Conservation (phyloP, 2,113 vertebrate species). For the Emberiza fucata region DNA sequence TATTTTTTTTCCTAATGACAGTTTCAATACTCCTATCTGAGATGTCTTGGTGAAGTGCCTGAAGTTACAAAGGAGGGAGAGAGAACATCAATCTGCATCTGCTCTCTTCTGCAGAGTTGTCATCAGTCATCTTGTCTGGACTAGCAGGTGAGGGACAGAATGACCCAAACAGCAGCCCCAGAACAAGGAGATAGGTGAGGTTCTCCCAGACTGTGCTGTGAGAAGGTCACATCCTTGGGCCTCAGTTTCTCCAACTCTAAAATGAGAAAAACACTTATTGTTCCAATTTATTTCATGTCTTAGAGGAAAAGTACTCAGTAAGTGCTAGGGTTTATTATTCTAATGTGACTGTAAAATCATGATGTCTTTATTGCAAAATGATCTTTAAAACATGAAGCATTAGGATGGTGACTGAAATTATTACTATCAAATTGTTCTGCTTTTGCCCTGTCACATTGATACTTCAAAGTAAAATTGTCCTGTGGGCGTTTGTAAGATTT, state of each 20-base stretch:
- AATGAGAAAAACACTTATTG: not conserved
- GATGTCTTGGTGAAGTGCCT: not conserved
- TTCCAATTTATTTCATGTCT: slow-evolving; percentile 25
- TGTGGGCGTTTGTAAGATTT: slow-evolving; percentile 44
- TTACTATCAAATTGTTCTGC: slow-evolving; percentile 67
- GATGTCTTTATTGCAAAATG: slow-evolving; percentile 63
- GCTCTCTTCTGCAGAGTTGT: not conserved
- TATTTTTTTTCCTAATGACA: not conserved
- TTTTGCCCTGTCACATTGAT: slow-evolving; percentile 59
- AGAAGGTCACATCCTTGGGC: not conserved
- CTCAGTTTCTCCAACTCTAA: slow-evolving; percentile 25
- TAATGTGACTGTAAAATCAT: slow-evolving; percentile 63
- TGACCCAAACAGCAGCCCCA: not conserved
- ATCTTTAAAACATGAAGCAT: slow-evolving; percentile 70
- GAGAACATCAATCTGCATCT: not conserved
- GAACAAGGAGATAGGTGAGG: not conserved
- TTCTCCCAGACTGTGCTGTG: not conserved
- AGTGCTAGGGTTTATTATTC: slow-evolving; percentile 35
- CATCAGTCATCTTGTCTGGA: not conserved
- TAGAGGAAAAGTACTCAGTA: not conserved
- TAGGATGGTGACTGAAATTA: slow-evolving; percentile 64
- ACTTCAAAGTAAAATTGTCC: slow-evolving; percentile 61
- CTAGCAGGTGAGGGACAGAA: not conserved
- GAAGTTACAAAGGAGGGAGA: not conserved
- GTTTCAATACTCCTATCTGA: not conserved